Conservation (phyloP, 2,797 vertebrate genomes). For the Avahi laniger region DNA sequence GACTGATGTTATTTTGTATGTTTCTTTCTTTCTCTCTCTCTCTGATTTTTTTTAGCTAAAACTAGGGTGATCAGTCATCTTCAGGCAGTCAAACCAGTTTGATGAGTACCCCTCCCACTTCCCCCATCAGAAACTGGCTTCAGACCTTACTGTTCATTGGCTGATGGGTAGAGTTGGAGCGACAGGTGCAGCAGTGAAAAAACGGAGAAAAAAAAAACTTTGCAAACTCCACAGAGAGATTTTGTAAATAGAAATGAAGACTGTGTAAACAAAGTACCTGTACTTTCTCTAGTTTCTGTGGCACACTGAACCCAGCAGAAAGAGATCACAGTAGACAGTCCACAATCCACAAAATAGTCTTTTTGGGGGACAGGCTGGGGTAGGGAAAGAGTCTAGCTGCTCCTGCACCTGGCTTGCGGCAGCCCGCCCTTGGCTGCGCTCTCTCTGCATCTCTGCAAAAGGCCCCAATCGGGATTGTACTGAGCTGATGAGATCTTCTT, state of each 20-base stretch:
- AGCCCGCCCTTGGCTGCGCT: not conserved
- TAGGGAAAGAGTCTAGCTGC: not conserved
- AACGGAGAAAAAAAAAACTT: not conserved
- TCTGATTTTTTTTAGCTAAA: not conserved
- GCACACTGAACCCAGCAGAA: not conserved
- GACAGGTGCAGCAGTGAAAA: conserved; percentile 3
- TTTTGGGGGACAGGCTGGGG: not conserved
- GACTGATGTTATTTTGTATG: not conserved
- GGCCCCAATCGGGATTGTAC: not conserved
- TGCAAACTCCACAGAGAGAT: conserved; percentile 26
- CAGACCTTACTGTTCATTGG: not conserved
- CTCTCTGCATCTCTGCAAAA: not conserved
- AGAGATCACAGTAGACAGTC: not conserved
- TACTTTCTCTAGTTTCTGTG: conserved; percentile 5
- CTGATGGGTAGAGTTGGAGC: not conserved
- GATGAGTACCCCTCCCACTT: conserved; percentile 31
- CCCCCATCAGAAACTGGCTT: conserved; percentile 7
- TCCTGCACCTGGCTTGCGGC: accelerated
- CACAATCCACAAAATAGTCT: not conserved
- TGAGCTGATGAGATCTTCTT: not conserved
- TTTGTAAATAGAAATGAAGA: conserved; percentile 64
- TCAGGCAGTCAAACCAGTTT: conserved; percentile 68
- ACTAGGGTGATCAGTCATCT: conserved; percentile 11
- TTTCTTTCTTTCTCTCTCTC: not conserved
- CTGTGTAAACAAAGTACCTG: conserved; percentile 43